Evolutionary conservation across 2,113 vertebrate genomes (phyloP), one percentile per base, ranked within the genome.

Genomic region (Pollimyrus isidori): DNA sequence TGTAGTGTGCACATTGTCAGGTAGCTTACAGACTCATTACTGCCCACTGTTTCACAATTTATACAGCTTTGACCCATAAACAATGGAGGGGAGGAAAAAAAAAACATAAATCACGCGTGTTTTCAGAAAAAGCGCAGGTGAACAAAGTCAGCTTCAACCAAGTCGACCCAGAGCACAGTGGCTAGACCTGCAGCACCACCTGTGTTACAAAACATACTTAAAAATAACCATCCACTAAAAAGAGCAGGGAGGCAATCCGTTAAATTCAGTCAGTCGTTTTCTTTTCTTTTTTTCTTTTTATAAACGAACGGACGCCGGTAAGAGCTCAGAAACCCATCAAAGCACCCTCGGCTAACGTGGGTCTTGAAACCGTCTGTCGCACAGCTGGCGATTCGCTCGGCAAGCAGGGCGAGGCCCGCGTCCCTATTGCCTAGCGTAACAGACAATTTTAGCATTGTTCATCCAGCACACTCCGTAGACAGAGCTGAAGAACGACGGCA

Each of bases 171-270:
- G 11, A 87, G 84, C 39, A 65, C 65, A 80, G 52, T 42, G 35
- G 56, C 83, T 48, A 89, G 30, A 62, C 35, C 46, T 80, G 48
- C 87, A 42, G 89, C 62, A 86, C 62, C 86, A 35, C 69, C 26
- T 80, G 69, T 62, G 17, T 45, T 84, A 84, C 42, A 62, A 85
- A 58, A 82, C 7, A 69, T 89, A 45, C 84, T 15, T 26, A 86
- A 86, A 83, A 84, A 83, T 80, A 35, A 84, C 80, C 39, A 65
- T 88, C 39, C 86, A 56, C 17, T 30, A 88, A 82, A 80, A 76
- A 65, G n/a, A 48, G 53, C 53, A 89, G 19, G 39, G 53, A 89
- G 21, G 7, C 11, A 17, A 19, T 52, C 13, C 80, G 17, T 35
- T 84, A 45, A 88, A 88, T 35, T 62, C 23, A 82, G 35, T 80